Conservation (phyloP, 1,140 invertebrate species). For the Ptiloglossa arizonensis region DNA sequence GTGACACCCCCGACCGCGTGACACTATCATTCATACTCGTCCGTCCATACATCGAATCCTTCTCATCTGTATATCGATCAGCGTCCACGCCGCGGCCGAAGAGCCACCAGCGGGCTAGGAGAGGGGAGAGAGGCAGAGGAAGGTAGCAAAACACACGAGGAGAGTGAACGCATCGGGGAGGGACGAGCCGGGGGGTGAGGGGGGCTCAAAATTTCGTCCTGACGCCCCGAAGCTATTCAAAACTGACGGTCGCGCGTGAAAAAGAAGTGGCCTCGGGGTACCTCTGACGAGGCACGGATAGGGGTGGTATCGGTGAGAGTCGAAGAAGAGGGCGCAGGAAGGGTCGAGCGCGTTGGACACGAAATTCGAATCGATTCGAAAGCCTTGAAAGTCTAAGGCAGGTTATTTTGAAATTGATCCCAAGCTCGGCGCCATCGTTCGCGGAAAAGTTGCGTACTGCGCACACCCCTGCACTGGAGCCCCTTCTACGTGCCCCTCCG, state of each 20-base stretch:
- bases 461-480: slow-evolving; percentile 72
- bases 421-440: slow-evolving; percentile 76
- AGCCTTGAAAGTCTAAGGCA: slow-evolving; percentile 79
- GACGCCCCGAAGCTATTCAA: neutral
- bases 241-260: neutral
- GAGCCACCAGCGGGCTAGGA: neutral
- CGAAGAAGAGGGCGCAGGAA: neutral
- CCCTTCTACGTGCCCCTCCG: slow-evolving; percentile 67
- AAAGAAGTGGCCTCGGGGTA: neutral
- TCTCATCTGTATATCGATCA: slow-evolving; percentile 55
- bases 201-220: slow-evolving; percentile 42
- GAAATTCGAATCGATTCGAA: slow-evolving; percentile 73
- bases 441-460: slow-evolving; percentile 80
- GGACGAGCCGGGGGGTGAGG: too few relatives aligned
- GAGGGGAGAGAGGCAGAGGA: neutral
- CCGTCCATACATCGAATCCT: slow-evolving; percentile 58
- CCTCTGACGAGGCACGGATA: slow-evolving; percentile 6
- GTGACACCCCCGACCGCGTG: slow-evolving; percentile 62
- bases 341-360: slow-evolving; percentile 1
- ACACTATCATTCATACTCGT: slow-evolving; percentile 67
- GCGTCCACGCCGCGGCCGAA: slow-evolving; percentile 38
- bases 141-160: slow-evolving; percentile 52
- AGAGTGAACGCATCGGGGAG: too few relatives aligned
- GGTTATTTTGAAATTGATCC: slow-evolving; percentile 81
- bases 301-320: neutral